Base-by-base conservation (phyloP, 2,113 vertebrate species). In the Phalacrocorax brasilianus region DNA sequence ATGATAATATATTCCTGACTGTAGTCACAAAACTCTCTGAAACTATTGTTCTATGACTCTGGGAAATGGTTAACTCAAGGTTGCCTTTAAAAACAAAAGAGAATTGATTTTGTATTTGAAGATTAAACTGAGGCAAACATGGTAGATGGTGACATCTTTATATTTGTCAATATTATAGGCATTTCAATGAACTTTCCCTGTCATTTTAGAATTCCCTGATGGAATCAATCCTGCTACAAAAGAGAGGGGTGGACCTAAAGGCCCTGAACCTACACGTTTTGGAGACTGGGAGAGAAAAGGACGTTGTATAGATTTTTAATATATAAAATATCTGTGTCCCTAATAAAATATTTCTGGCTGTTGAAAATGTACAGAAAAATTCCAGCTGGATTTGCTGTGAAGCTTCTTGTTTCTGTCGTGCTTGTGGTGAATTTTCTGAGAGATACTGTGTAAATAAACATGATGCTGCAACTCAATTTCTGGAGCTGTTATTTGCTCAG, bases 281-380 rank as follows among this genome's bases (percentile, higher is more conserved):
- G 99, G 99, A 95, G 99, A 99, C 72, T 99, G 99, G 99, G 99
- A 99, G 94, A 98, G 99, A 93, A 99, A 99, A 97, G 99, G 99
- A 84, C 99, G 99, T 83, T 99, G 99, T 96, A 98, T 99, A 93
- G 99, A 99, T 97, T 99, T 99, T 96, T 99, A 98, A 95, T 79
- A 72, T 82, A 44, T 62, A 79, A 61, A 17, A 22, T 49, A 16
- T 93, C 47, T 85, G 6, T 83, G 30, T 63, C 77, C 53, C 38
- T 77, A 79, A 42, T 71, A 53, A 86, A 44, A 44, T 70, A 61
- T 40, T 73, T 62, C 11, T 78, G 27, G 9, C 84, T 90, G 65
- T 33, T 58, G 56, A 47, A 88, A 52, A 78, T 45, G 61, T 75
- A 87, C 59, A 72, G 53, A 68, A 83, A 85, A 65, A 45, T 23